Percentiles rank a stretch among this genome's conserved stretches.
Evolutionary conservation across 1,140 invertebrate species (phyloP).

Genomic region (Diorhabda carinulata): DNA sequence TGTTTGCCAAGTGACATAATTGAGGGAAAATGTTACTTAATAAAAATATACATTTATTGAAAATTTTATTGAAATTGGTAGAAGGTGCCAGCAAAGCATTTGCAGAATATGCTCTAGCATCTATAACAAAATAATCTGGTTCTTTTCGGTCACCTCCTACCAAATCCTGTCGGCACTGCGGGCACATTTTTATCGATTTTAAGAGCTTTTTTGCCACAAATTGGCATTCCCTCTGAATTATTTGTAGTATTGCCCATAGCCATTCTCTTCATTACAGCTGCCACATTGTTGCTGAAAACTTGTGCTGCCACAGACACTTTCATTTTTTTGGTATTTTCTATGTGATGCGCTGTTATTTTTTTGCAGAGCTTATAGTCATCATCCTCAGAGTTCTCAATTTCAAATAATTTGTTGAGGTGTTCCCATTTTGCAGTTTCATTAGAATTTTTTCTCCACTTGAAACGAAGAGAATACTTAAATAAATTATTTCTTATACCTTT

Average conservation of each 20-base stretch:
- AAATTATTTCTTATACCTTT: slow-evolving; percentile 20
- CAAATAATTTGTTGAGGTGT: slow-evolving; percentile 10
- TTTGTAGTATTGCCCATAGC: not conserved
- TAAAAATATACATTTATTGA: not conserved
- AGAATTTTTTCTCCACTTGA: not conserved
- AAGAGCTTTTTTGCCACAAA: slow-evolving; percentile 1
- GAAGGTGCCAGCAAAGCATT: not conserved
- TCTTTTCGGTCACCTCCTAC: not conserved
- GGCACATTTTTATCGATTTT: not conserved
- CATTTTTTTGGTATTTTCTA: slow-evolving; percentile 20
- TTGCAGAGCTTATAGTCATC: slow-evolving; percentile 14
- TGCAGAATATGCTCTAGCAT: not conserved
- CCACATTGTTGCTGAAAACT: slow-evolving; percentile 21
- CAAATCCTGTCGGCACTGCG: slow-evolving; percentile 1
- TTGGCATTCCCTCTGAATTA: not conserved
- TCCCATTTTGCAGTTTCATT: slow-evolving; percentile 4
- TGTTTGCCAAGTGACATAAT: not conserved
- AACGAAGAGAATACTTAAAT: slow-evolving; percentile 3
- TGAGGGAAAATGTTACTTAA: not conserved
- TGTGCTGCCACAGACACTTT: slow-evolving; percentile 15
- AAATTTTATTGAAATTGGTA: not conserved
- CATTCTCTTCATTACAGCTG: slow-evolving; percentile 17
- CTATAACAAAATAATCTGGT: not conserved
- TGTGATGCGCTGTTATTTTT: slow-evolving; percentile 13
- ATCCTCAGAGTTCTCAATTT: slow-evolving; percentile 11